Evolutionary conservation across 2,797 vertebrate genomes (phyloP), one percentile per base, ranked within the genome.

Genomic region (Carapus acus): DNA sequence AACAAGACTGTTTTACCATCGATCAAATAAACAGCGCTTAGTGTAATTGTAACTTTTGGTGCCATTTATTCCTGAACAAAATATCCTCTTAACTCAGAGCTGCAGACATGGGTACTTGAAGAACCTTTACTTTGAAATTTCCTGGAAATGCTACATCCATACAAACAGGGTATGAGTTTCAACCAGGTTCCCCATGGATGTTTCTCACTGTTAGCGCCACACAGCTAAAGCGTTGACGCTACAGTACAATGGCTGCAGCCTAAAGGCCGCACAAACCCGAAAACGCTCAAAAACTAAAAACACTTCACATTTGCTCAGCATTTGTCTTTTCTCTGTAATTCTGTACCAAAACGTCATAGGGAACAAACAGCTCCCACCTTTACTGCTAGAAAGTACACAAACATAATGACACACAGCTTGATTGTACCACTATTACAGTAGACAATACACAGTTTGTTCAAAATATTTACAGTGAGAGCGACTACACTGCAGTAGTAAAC

Each of bases 241-340:
- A 75, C 63, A 58, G 64, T 66, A 69, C 70, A 85, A 74, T 81
- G 68, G 45, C 49, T 53, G 54, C 69, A 77, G 78, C 74, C 67
- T 51, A 29, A 65, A 79, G n/a, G n/a, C 74, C 67, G 49, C 23
- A 67, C 65, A 13, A 21, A n/a, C n/a, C n/a, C n/a, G n/a, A n/a
- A n/a, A n/a, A n/a, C n/a, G n/a, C n/a, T n/a, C n/a, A n/a, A n/a
- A n/a, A n/a, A n/a, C n/a, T n/a, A n/a, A n/a, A 7, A n/a, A 36
- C 12, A 15, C 34, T 36, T 36, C 34, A 36, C 14, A n/a, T 36
- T n/a, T 36, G 34, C n/a, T 15, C 14, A n/a, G 34, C n/a, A 36
- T n/a, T 7, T 7, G n/a, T 36, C 34, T 36, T 36, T 33, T 11
- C 12, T 7, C 11, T 55, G 31, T 64, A 54, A 17, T 41, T 1